Evolutionary conservation across 1,140 invertebrate genomes (phyloP).

Genomic region (Lethrus apterus): DNA sequence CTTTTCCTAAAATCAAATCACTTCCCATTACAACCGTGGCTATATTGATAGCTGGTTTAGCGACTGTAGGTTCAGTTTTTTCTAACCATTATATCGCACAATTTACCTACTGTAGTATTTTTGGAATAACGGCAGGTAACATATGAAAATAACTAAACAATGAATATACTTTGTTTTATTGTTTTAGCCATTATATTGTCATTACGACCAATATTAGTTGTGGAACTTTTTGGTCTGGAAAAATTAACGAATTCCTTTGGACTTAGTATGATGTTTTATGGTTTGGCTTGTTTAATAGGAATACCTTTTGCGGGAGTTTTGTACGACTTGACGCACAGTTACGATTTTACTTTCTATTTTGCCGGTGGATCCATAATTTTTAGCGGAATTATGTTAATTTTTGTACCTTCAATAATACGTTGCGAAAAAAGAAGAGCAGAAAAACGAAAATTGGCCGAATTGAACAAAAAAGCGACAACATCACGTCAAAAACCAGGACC

Average conservation of each 20-base stretch:
- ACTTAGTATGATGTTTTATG: conserved; percentile 86
- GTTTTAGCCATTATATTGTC: conserved; percentile 89
- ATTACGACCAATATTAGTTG: conserved; percentile 91
- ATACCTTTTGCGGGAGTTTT: conserved; percentile 74
- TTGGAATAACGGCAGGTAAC: conserved; percentile 10
- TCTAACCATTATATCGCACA: background rate
- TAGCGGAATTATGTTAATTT: conserved; percentile 30
- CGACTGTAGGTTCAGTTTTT: conserved; percentile 1
- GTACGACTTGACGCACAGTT: conserved; percentile 76
- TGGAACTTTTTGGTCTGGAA: conserved; percentile 91
- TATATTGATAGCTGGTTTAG: background rate
- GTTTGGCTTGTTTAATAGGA: conserved; percentile 78
- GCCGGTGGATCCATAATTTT: conserved; percentile 53
- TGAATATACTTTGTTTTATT: conserved; percentile 14
- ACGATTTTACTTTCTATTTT: conserved; percentile 83
- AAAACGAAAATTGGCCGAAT: background rate
- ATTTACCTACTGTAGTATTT: conserved; percentile 1
- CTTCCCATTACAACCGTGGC: background rate
- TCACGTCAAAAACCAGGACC: background rate
- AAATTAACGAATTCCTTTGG: conserved; percentile 96
- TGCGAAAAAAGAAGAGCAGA: background rate
- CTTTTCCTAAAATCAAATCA: conserved; percentile 67
- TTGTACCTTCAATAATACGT: conserved; percentile 11
- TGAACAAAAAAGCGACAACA: background rate
- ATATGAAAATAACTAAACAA: background rate